These are phyloP conservation scores for Solea senegalensis DNA, from an alignment of 2,113 vertebrate genomes.

Conservation along the genomic window DNA sequence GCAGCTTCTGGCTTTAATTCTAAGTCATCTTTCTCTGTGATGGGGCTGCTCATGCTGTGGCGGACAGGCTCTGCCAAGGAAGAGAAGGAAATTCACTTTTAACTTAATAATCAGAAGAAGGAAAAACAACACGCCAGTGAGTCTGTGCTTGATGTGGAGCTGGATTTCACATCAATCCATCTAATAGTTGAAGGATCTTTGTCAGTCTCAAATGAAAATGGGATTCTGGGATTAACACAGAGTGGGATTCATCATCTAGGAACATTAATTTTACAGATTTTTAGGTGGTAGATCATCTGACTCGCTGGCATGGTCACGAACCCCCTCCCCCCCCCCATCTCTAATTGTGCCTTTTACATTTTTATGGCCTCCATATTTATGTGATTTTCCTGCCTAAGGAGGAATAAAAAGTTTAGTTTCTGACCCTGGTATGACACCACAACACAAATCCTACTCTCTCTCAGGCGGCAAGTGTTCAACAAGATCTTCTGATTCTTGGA, in stretches of 20 bases:
- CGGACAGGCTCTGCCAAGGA: constrained; percentile 1
- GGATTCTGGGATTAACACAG: background rate
- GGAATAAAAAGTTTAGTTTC: background rate
- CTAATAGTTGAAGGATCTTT: background rate
- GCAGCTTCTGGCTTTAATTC: constrained; percentile 13
- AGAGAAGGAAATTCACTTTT: constrained; percentile 2
- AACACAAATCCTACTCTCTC: constrained; percentile 12
- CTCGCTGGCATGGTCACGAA: background rate
- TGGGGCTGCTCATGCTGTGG: background rate
- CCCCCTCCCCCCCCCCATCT: too few relatives aligned
- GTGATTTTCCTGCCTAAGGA: background rate
- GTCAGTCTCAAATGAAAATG: background rate
- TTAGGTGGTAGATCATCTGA: background rate
- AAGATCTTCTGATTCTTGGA: background rate
- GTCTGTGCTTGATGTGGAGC: background rate
- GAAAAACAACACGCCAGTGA: background rate
- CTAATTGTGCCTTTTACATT: too few relatives aligned
- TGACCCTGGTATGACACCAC: constrained; percentile 7
- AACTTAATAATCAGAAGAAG: too few relatives aligned
- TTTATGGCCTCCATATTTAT: background rate
- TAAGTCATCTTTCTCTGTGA: background rate
- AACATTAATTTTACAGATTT: background rate
- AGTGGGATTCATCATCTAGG: background rate
- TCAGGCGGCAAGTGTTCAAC: background rate
- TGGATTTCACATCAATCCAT: background rate